Evolutionary conservation across 2,113 vertebrate species (phyloP).

Genomic region (Micromys minutus): DNA sequence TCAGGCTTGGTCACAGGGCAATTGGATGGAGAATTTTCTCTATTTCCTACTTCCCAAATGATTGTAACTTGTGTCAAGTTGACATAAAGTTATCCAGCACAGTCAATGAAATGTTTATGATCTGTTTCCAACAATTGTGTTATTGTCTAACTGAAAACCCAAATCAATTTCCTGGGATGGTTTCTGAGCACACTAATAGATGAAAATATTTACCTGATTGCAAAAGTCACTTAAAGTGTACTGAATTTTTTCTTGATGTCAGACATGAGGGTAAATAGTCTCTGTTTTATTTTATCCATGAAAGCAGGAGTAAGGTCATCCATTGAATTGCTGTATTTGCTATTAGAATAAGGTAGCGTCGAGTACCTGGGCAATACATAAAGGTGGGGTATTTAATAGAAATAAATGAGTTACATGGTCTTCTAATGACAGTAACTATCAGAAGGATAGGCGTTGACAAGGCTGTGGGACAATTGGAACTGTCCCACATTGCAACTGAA

Average conservation of each 20-base stretch:
- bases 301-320: not conserved
- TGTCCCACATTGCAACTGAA: not conserved
- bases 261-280: not conserved
- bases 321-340: not conserved
- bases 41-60: not conserved
- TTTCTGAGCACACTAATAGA: not conserved
- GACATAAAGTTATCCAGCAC: not conserved
- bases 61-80: not conserved
- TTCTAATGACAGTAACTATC: not conserved
- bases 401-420: not conserved
- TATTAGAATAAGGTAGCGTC: not conserved
- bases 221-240: not conserved
- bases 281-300: not conserved
- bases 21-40: not conserved
- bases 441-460: not conserved
- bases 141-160: not conserved
- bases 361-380: not conserved
- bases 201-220: not conserved
- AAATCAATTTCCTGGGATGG: not conserved
- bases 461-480: not conserved
- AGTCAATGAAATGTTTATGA: not conserved
- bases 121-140: not conserved
- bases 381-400: too few species aligned
- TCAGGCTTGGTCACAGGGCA: not conserved
- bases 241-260: slow-evolving; percentile 23